Base-by-base conservation (phyloP, 2,797 vertebrate species). In the Echeneis naucrates region DNA sequence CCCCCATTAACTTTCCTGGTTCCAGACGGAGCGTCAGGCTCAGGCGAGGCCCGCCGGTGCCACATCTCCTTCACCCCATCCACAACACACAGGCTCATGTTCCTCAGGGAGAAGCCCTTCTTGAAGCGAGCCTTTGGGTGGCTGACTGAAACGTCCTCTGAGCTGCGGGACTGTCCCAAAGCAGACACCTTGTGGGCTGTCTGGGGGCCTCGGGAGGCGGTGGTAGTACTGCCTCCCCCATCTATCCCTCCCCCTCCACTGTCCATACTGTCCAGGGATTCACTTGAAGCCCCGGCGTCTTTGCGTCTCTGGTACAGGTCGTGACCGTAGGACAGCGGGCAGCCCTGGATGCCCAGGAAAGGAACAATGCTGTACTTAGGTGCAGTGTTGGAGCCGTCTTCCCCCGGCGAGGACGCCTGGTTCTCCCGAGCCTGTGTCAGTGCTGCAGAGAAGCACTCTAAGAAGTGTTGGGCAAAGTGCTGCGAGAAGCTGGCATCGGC, bases 81-180 rank as follows among this genome's bases (percentile, higher is more conserved):
- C 85, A 98, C 97, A 87, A 99, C 97, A 0, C 97, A 98, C 78
- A 99, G 91, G 77, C 98, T 99, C 97, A 99, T 97, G 92, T 99
- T 99, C 86, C 98, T 94, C 89, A 99, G 86, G 4, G 97, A 98
- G 82, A 99, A 99, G 70, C 98, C 98, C 75, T 98, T 99, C 87
- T 98, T 98, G 82, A 96, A 97, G 55, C 96, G 96, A 14, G 96
- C 92, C 84, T 97, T 97, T 53, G 95, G 70, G 33, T 94, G 90
- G 0, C 93, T 87, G 40, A 95, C 89, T 0, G 97, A 98, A 78
- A 99, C 96, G 0, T 99, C 97, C 93, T 99, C 98, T 0, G 97
- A 97, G 92, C 97, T 99, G 57, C 96, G 96, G 1, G 97, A 99
- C 86, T 99, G 97, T 75, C 97, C 96, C 0, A 96, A 92, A 1